A percentile compares a stretch with the other conserved stretches of the same genome.
phyloP scores from a whole-genome alignment of 2,888 invertebrate genomes.

The Eupithecia dodoneata region DNA sequence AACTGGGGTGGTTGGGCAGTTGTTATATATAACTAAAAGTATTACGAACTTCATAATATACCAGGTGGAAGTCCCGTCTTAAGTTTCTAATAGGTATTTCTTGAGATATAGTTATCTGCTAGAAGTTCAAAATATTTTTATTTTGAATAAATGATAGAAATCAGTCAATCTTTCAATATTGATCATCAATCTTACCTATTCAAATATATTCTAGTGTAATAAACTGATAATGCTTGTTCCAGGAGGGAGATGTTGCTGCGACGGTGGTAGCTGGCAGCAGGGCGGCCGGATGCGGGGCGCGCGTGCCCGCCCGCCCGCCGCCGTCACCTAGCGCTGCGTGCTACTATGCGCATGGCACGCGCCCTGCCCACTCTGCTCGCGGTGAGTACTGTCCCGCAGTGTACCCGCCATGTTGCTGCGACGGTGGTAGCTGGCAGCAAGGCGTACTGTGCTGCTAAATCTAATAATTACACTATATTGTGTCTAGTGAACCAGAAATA shows the following conservation, averaged over 20 bases:
- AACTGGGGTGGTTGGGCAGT: background rate
- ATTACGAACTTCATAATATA: too few species aligned
- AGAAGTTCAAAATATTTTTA: too few species aligned
- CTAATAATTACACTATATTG: background rate
- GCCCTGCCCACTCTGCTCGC: slow-evolving; percentile 90
- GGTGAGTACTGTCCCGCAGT: slow-evolving; percentile 81
- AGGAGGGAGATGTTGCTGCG: slow-evolving; percentile 74
- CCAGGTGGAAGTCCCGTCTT: background rate
- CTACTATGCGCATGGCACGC: slow-evolving; percentile 92
- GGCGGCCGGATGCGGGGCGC: slow-evolving; percentile 81
- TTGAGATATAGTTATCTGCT: too few species aligned
- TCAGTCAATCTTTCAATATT: background rate
- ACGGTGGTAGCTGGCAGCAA: background rate
- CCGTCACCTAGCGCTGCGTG: slow-evolving; percentile 82
- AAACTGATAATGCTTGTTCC: slow-evolving; percentile 31
- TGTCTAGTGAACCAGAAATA: background rate
- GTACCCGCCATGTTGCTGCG: background rate
- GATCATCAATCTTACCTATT: background rate
- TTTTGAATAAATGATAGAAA: too few species aligned
- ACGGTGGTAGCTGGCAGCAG: slow-evolving; percentile 75
- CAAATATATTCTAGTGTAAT: background rate
- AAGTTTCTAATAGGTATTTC: too few species aligned
- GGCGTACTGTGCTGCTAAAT: background rate
- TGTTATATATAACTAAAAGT: background rate
- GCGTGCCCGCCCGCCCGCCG: slow-evolving; percentile 83